A percentile compares a stretch with the other conserved stretches of the same genome.
Conservation (phyloP, 2,113 vertebrate species). For the Myiozetetes cayanensis region DNA sequence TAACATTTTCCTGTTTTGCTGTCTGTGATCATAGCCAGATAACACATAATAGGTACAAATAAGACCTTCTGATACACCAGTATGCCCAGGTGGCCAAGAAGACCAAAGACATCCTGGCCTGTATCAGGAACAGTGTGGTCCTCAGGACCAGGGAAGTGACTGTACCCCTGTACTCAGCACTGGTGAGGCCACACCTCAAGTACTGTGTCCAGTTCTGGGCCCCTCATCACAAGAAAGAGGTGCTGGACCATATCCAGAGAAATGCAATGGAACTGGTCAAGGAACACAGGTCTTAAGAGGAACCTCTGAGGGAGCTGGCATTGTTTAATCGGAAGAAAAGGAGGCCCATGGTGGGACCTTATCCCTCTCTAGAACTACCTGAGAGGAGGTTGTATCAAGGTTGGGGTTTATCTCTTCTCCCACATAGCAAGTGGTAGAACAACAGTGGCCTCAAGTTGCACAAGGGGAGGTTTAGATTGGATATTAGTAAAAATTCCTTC, state of each 20-base stretch:
- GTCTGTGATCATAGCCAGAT: not conserved
- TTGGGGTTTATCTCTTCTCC: not conserved
- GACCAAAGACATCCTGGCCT: not conserved
- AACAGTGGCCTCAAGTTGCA: not conserved
- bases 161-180: not conserved
- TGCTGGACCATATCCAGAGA: not conserved
- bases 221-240: not conserved
- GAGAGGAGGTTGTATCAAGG: not conserved
- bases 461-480: not conserved
- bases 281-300: not conserved
- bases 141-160: not conserved
- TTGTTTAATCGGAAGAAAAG: not conserved
- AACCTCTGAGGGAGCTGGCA: not conserved
- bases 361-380: not conserved
- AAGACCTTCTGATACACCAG: not conserved
- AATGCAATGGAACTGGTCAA: not conserved
- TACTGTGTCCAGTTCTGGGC: not conserved
- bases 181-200: not conserved
- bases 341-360: accelerated
- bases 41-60: not conserved
- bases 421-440: not conserved
- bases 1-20: not conserved
- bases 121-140: not conserved
- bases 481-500: not conserved
- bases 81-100: not conserved